Evolutionary conservation across 2,113 vertebrate species (phyloP), one percentile per base, ranked within the genome.

Genomic region (Rhynchopsitta pachyrhyncha): DNA sequence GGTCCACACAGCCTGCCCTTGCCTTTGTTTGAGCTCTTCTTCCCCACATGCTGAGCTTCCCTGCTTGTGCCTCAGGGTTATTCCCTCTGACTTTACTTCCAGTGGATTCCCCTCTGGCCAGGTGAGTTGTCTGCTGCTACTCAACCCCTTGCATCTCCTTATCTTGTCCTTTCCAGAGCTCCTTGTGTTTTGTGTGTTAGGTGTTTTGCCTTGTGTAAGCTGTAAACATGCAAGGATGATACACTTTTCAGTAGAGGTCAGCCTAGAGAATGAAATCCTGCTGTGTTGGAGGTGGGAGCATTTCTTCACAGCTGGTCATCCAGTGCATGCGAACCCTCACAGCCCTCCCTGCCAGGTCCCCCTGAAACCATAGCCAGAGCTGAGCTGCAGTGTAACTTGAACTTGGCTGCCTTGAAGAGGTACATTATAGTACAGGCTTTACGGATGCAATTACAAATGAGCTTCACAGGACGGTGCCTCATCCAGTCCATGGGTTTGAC

Each of bases 221-320:
- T 63, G 10, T n/a, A 49, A 49, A 22, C 2, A 3, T 55, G 14
- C 35, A 53, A 92, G 59, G 37, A 35, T 29, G 22, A 55, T 13
- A 23, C 6, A 20, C 3, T 70, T 93, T 50, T 53, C 2, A 0
- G 4, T 62, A 41, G 33, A 64, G 70, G 33, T 60, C 55, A 83
- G 11, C 9, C 11, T 31, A 12, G 60, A 79, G 66, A 67, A 68
- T 12, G 22, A 79, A 88, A 73, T 80, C 57, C 57, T 20, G 23
- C 17, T 0, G 0, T 25, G 11, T 0, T 64, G 37, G 70, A 69
- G 10, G 33, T 2, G 1, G 22, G n/a, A 74, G 31, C 1, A 0
- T 8, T 81, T 89, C 68, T 41, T 47, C 15, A 3, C 20, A 17
- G 50, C 3, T 78, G 66, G 27, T 59, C 64, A 62, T 8, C 23